A percentile compares a stretch with the other conserved stretches of the same genome.
Evolutionary conservation across 2,797 vertebrate species (phyloP).

Genomic region (Hydrophis major): DNA sequence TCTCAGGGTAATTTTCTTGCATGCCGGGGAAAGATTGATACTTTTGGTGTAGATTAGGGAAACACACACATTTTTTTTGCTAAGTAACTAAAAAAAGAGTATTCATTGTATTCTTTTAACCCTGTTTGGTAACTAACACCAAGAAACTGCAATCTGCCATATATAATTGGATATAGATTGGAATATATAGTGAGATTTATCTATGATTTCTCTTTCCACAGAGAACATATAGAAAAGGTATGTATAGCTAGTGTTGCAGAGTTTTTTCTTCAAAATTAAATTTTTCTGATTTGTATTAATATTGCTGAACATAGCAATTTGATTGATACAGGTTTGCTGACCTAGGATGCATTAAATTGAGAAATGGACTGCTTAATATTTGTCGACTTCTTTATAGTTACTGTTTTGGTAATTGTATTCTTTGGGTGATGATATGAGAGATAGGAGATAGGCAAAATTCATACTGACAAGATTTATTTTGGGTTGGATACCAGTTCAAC

Average conservation of each 20-base stretch:
- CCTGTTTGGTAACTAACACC: constrained; percentile 60
- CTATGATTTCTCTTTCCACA: not conserved
- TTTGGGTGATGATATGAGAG: constrained; percentile 6
- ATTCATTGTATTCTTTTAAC: constrained; percentile 63
- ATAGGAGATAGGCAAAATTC: not conserved
- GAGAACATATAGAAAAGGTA: constrained; percentile 24
- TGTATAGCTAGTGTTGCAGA: not conserved
- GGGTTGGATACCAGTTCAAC: constrained; percentile 55
- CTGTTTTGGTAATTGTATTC: constrained; percentile 1
- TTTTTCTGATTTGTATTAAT: constrained; percentile 11
- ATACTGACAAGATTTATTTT: constrained; percentile 24
- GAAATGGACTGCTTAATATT: constrained; percentile 7
- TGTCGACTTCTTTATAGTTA: not conserved
- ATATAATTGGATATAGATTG: constrained; percentile 21
- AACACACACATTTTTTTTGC: constrained; percentile 41
- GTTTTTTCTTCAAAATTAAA: constrained; percentile 9
- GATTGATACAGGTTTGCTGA: constrained; percentile 31
- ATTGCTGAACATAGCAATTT: not conserved
- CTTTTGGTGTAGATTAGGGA: constrained; percentile 56
- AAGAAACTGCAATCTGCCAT: constrained; percentile 52
- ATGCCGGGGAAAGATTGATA: constrained; percentile 64
- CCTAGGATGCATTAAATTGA: not conserved
- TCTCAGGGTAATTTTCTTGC: constrained; percentile 68
- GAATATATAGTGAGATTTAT: not conserved
- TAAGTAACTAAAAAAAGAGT: constrained; percentile 61